Evolutionary conservation across 2,888 invertebrate genomes (phyloP).

Genomic region (Leptinotarsa haldemani): DNA sequence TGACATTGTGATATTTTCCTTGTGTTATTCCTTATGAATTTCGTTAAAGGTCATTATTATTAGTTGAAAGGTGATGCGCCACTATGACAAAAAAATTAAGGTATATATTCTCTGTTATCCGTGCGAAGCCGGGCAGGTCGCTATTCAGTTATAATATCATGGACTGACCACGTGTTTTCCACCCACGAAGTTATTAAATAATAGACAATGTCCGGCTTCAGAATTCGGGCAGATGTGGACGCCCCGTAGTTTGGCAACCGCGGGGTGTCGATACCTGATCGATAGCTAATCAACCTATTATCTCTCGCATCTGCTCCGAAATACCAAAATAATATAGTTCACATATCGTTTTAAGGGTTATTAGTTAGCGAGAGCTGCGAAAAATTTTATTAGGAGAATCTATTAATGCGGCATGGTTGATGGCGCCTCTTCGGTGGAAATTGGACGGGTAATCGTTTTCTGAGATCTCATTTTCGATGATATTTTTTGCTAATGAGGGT

Average conservation of each 20-base stretch:
- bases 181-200: constrained; percentile 48
- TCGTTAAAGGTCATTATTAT: too few relatives aligned
- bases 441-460: constrained; percentile 24
- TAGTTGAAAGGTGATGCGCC: too few relatives aligned
- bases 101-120: too few relatives aligned
- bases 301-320: constrained; percentile 47
- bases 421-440: constrained; percentile 26
- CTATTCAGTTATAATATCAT: background rate
- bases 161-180: constrained; percentile 35
- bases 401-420: constrained; percentile 25
- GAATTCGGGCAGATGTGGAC: constrained; percentile 47
- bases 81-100: too few relatives aligned
- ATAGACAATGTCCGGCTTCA: constrained; percentile 39
- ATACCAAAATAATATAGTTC: constrained; percentile 31
- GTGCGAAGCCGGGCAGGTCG: background rate
- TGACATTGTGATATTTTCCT: too few relatives aligned
- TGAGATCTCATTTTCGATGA: constrained; percentile 23
- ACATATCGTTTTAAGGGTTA: constrained; percentile 24
- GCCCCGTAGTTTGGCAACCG: constrained; percentile 39
- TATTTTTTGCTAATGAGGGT: constrained; percentile 23
- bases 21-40: too few relatives aligned
- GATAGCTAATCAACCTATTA: constrained; percentile 53
- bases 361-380: constrained; percentile 21
- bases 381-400: constrained; percentile 20
- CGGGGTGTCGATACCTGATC: constrained; percentile 52